These are phyloP conservation scores for Odontophorus gujanensis DNA, from an alignment of 2,113 vertebrate species.

Conservation along the genomic window DNA sequence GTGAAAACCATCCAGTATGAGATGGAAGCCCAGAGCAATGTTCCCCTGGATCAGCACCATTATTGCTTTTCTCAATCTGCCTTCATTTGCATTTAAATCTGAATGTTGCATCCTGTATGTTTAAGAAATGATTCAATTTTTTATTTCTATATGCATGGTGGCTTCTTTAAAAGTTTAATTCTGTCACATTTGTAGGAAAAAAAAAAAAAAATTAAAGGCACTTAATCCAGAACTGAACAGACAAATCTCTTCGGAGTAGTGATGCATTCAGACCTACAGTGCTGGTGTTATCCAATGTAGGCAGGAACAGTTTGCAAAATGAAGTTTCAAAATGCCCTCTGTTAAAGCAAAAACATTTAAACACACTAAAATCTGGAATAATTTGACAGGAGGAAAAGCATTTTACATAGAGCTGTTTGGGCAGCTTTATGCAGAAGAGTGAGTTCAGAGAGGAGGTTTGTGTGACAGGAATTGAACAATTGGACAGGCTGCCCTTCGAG, in stretches of 20 bases:
- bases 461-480: background rate
- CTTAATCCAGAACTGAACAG: background rate
- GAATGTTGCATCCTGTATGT: background rate
- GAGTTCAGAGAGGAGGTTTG: background rate
- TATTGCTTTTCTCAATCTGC: conserved; percentile 45
- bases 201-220: background rate
- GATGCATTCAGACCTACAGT: background rate
- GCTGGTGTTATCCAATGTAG: background rate
- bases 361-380: background rate
- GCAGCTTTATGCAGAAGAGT: background rate
- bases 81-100: conserved; percentile 58
- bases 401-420: background rate
- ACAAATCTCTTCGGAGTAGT: background rate
- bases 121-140: conserved; percentile 15
- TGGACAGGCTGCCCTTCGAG: no score
- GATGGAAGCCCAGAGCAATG: conserved; percentile 37
- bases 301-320: background rate
- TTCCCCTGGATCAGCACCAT: conserved; percentile 33
- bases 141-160: background rate
- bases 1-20: conserved; percentile 50
- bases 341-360: background rate
- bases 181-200: background rate
- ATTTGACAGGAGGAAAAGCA: background rate
- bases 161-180: background rate
- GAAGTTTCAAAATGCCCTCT: background rate